phyloP scores from a whole-genome alignment of 2,797 vertebrate genomes.

The Macropus fuliginosus region DNA sequence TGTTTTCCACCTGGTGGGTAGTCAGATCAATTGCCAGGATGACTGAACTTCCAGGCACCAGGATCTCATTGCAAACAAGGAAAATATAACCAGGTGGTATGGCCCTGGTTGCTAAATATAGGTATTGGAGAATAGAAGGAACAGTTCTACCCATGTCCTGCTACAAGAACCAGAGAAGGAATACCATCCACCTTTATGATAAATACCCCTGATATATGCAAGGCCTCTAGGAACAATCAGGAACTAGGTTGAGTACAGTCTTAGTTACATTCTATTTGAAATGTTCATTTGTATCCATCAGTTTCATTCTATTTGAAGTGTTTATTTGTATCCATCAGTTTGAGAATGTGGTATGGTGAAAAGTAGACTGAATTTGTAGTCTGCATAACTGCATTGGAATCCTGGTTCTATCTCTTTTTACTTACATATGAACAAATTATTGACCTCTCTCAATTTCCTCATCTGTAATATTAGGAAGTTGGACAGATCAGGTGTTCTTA shows the following conservation, averaged over 20 bases:
- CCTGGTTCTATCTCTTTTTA: neutral
- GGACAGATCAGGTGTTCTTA: neutral
- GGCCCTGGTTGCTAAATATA: neutral
- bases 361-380: neutral
- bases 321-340: neutral
- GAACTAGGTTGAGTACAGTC: neutral
- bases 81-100: neutral
- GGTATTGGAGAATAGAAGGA: neutral
- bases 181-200: neutral
- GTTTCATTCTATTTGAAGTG: neutral
- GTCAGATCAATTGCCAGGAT: neutral
- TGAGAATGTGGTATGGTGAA: neutral
- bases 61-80: neutral
- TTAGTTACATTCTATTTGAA: neutral
- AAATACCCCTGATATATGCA: neutral
- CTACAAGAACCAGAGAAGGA: neutral
- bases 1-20: neutral
- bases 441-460: neutral
- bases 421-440: neutral
- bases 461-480: neutral
- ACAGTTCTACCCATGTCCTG: neutral
- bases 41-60: neutral
- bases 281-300: too few relatives aligned
- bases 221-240: neutral
- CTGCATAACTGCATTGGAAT: neutral